Evolutionary conservation across 2,113 vertebrate genomes (phyloP).

Genomic region (Coptodon bakossiorum): DNA sequence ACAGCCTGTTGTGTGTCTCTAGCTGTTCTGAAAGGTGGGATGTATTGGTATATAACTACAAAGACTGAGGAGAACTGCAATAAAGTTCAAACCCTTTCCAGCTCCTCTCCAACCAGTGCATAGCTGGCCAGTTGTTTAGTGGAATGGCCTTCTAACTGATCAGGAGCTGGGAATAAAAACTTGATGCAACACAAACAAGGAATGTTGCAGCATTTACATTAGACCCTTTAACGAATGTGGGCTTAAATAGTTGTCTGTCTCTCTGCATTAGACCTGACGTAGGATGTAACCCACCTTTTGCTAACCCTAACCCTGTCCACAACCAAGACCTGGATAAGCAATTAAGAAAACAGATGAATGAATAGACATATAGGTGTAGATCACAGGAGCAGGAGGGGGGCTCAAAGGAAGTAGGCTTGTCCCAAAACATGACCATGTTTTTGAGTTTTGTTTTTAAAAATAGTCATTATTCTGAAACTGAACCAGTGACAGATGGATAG

Average conservation of each 20-base stretch:
- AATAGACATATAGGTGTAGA: background rate
- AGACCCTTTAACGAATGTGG: background rate
- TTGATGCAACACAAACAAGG: background rate
- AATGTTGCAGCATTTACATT: background rate
- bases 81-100: background rate
- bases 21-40: background rate
- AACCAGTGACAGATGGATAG: background rate
- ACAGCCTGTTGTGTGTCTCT: background rate
- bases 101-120: background rate
- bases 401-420: background rate
- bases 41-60: background rate
- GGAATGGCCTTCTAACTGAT: background rate
- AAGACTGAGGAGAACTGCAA: background rate
- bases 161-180: background rate
- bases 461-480: background rate
- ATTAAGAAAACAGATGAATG: background rate
- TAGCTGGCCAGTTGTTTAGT: background rate
- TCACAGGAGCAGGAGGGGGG: background rate
- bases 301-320: background rate
- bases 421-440: background rate
- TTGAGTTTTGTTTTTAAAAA: background rate
- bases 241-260: background rate
- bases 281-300: background rate
- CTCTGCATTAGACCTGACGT: background rate
- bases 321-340: background rate